Conservation (phyloP, 2,888 invertebrate genomes). For the Byasa hedistus region DNA sequence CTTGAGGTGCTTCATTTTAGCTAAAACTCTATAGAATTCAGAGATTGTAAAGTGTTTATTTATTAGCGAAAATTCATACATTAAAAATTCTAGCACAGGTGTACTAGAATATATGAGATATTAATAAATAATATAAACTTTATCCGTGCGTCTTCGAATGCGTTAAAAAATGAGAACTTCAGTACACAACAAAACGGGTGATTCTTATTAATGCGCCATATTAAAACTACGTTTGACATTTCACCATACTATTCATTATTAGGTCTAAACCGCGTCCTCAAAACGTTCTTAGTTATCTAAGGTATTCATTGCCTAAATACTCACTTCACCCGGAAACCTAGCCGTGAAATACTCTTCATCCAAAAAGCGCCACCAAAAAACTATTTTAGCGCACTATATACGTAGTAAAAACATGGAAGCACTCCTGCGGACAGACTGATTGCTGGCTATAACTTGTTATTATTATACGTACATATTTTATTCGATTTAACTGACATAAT, state of each 20-base stretch:
- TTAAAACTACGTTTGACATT: slow-evolving; percentile 6
- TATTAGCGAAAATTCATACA: background rate
- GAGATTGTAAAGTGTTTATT: background rate
- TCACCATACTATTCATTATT: slow-evolving; percentile 2
- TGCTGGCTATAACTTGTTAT: slow-evolving; percentile 58
- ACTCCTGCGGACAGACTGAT: slow-evolving; percentile 78
- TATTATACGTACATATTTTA: slow-evolving; percentile 34
- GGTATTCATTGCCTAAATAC: slow-evolving; percentile 8
- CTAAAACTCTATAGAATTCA: background rate
- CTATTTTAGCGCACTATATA: slow-evolving; percentile 66
- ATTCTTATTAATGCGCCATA: background rate
- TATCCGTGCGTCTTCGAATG: background rate
- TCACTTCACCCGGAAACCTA: slow-evolving; percentile 11
- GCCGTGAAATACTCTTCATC: slow-evolving; percentile 62
- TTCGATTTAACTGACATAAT: background rate
- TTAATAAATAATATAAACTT: background rate
- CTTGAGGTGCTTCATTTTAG: background rate
- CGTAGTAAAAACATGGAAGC: slow-evolving; percentile 78
- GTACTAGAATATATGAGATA: background rate
- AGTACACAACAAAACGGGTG: background rate
- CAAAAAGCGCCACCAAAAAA: slow-evolving; percentile 54
- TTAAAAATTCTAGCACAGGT: background rate
- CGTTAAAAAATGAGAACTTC: background rate
- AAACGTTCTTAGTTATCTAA: slow-evolving; percentile 5
- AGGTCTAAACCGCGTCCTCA: slow-evolving; percentile 4